These are phyloP conservation scores for Leptinotarsa undecemlineata DNA, from an alignment of 1,140 invertebrate species.

Conservation along the genomic window DNA sequence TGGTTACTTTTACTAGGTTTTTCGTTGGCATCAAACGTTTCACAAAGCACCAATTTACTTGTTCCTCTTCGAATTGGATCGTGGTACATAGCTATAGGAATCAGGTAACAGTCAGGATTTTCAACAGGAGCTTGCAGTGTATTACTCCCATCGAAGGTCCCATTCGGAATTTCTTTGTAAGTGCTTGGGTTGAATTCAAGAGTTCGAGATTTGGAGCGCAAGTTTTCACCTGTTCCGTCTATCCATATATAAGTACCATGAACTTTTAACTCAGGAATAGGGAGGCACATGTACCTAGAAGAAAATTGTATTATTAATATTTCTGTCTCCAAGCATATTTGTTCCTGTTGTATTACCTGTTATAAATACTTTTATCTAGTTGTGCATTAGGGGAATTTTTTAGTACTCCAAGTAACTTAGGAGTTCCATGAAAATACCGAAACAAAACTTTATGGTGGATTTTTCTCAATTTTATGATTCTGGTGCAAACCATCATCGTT, in stretches of 20 bases:
- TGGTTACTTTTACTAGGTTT: conserved; percentile 73
- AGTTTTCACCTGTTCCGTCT: conserved; percentile 80
- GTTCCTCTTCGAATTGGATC: conserved; percentile 91
- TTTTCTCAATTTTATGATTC: too few species aligned
- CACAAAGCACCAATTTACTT: conserved; percentile 90
- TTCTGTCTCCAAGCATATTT: too few species aligned
- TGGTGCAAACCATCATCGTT: too few species aligned
- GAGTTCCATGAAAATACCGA: not conserved
- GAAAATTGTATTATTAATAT: too few species aligned
- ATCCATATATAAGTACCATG: conserved; percentile 88
- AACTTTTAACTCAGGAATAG: conserved; percentile 69
- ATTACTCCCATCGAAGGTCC: conserved; percentile 96
- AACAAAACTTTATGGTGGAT: not conserved
- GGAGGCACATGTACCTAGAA: conserved; percentile 69
- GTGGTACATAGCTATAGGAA: conserved; percentile 87
- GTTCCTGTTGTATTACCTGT: not conserved
- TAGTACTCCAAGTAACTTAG: not conserved
- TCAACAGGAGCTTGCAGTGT: conserved; percentile 76
- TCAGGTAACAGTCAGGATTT: conserved; percentile 87
- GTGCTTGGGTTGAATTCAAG: conserved; percentile 51
- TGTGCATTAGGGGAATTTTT: conserved; percentile 3
- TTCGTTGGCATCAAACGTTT: conserved; percentile 68
- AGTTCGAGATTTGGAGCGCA: conserved; percentile 60
- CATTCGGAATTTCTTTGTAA: conserved; percentile 79
- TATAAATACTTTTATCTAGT: not conserved